phyloP scores from a whole-genome alignment of 2,113 vertebrate genomes.

The Hippocampus guttulatus region DNA sequence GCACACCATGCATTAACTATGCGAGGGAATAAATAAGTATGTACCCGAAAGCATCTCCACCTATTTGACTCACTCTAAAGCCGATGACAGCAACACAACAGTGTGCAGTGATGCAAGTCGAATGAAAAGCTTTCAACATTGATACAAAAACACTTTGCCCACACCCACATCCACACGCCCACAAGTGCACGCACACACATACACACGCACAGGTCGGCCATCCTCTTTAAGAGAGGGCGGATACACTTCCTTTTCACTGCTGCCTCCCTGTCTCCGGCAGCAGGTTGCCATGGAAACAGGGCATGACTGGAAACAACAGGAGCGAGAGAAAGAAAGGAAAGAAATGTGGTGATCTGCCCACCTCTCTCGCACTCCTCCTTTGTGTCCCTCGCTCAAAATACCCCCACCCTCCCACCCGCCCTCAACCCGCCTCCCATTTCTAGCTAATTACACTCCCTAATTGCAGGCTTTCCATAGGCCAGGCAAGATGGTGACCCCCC shows the following conservation, averaged over 20 bases:
- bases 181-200: slow-evolving; percentile 20
- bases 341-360: slow-evolving; percentile 72
- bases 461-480: slow-evolving; percentile 60
- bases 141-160: slow-evolving; percentile 28
- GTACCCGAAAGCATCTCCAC: neutral
- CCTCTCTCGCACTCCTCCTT: slow-evolving; percentile 69
- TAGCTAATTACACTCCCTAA: slow-evolving; percentile 66
- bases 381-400: slow-evolving; percentile 66
- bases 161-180: slow-evolving; percentile 18
- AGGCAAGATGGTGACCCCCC: slow-evolving; percentile 52
- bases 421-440: slow-evolving; percentile 51
- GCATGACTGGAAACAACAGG: slow-evolving; percentile 79
- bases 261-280: slow-evolving; percentile 70
- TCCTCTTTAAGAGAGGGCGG: slow-evolving; percentile 71
- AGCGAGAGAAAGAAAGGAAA: slow-evolving; percentile 64
- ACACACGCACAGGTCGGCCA: slow-evolving; percentile 66
- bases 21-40: neutral
- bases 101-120: slow-evolving; percentile 17
- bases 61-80: too few relatives aligned
- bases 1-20: neutral
- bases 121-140: slow-evolving; percentile 23
- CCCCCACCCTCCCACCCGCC: slow-evolving; percentile 11
- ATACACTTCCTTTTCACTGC: slow-evolving; percentile 72
- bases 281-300: slow-evolving; percentile 80
- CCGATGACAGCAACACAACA: neutral